Percentiles rank a stretch among this genome's conserved stretches.
Evolutionary conservation across 2,888 invertebrate species (phyloP).

Genomic region (Tolmerus cingulatus): DNA sequence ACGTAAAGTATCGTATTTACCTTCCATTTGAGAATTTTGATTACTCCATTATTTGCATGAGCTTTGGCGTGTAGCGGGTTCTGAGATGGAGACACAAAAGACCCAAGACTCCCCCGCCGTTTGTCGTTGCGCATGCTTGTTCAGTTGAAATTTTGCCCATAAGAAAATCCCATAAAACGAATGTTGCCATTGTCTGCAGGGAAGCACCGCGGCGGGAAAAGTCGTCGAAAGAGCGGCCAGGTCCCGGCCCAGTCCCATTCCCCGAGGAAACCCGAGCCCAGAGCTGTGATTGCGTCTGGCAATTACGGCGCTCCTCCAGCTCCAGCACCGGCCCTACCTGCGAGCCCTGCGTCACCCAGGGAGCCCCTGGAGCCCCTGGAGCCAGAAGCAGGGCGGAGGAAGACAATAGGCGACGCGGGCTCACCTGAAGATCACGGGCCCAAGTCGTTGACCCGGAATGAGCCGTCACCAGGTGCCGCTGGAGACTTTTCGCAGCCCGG

Average conservation of each 20-base stretch:
- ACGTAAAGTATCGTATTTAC: not conserved
- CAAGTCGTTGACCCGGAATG: constrained; percentile 23
- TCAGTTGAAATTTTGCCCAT: not conserved
- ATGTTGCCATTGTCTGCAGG: constrained; percentile 34
- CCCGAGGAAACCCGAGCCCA: not conserved
- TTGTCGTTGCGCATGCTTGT: constrained; percentile 27
- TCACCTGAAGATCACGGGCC: constrained; percentile 32
- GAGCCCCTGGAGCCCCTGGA: not conserved
- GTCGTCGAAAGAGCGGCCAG: not conserved
- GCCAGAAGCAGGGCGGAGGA: not conserved
- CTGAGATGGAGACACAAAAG: not conserved
- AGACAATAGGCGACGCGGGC: constrained; percentile 18
- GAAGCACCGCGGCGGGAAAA: constrained; percentile 4
- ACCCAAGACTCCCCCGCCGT: not conserved
- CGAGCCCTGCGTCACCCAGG: not conserved
- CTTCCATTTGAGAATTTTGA: not conserved
- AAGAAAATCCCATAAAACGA: constrained; percentile 16
- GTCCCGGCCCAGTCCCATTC: not conserved
- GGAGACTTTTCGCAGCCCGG: not conserved
- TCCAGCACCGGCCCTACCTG: not conserved
- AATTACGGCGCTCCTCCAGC: not conserved
- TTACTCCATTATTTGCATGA: constrained; percentile 20
- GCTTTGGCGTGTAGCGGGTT: not conserved
- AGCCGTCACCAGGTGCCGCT: constrained; percentile 12
- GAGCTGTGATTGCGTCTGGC: not conserved